Evolutionary conservation across 2,113 vertebrate genomes (phyloP).

Genomic region (Garra rufa): DNA sequence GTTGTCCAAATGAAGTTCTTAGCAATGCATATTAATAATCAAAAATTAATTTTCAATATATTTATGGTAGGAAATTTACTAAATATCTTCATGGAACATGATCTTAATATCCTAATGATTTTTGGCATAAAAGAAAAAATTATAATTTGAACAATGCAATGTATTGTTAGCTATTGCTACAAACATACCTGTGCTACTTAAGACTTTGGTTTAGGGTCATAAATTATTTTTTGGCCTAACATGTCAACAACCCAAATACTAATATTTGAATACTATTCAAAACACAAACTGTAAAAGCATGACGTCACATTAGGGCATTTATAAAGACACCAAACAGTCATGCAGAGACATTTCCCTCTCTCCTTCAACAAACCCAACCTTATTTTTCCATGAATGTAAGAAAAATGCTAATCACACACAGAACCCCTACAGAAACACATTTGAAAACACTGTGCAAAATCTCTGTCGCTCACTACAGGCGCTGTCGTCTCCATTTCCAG

Average conservation of each 20-base stretch:
- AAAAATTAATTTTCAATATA: no score
- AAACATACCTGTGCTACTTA: no score
- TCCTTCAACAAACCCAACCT: background rate
- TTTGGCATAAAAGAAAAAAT: no score
- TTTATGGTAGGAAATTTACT: no score
- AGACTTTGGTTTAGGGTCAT: no score
- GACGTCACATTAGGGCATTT: background rate
- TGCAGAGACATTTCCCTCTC: background rate
- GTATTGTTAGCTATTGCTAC: no score
- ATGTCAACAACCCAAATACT: background rate
- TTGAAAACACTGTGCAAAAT: background rate
- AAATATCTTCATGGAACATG: no score
- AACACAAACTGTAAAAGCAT: background rate
- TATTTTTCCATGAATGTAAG: background rate
- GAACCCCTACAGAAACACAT: background rate
- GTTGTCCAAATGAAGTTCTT: no score
- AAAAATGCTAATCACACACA: background rate
- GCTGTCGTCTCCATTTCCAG: constrained; percentile 24
- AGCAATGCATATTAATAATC: no score
- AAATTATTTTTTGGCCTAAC: no score
- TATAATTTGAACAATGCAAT: no score
- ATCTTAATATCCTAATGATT: no score
- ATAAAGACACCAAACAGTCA: background rate
- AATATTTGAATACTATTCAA: background rate
- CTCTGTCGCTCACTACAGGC: background rate